Base-by-base conservation (phyloP, 2,113 vertebrate genomes). In the Drymodes brunneopygia region DNA sequence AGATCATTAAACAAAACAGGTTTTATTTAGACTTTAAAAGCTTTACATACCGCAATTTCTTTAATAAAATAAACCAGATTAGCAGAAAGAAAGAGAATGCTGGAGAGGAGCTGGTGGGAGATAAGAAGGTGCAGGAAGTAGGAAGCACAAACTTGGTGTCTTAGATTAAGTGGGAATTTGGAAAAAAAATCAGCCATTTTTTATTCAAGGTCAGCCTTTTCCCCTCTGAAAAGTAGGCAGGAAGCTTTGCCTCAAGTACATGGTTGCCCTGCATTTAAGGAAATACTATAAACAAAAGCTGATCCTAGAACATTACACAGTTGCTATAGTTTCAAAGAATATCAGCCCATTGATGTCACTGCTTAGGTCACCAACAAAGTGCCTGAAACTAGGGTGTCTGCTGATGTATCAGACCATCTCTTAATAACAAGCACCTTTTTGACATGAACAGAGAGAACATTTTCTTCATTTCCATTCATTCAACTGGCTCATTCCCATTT, bases 11-110 rank as follows among this genome's bases (percentile, higher is more conserved):
- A 88, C 62, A 94, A 96, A 69, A 16, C 21, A 47, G 35, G 51
- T 93, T 91, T 81, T 93, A 69, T 92, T 94, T 94, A 86, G 82
- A 88, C 45, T 88, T 77, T 44, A 57, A 70, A 93, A 94, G 74
- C 50, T 88, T 88, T 86, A 62, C 54, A 83, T 90, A 38, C 65
- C 12, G 2, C 20, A 15, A 1, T 85, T 91, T 89, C 35, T 81
- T 84, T 53, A 48, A n/a, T 82, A 61, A 92, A 92, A 82, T 65
- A 88, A 90, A 72, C 15, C 19, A 65, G 48, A 60, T 51, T 33
- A 72, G 40, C 22, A n/a, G 53, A 64, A 90, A 88, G 56, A 74
- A 71, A 38, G 60, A 70, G 64, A 47, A 28, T 5, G 18, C n/a
- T 54, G 42, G 81, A 69, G 45, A 85, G 20, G 38, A 33, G 11